phyloP scores from a whole-genome alignment of 2,113 vertebrate species.

The Cochlearius cochlearius region DNA sequence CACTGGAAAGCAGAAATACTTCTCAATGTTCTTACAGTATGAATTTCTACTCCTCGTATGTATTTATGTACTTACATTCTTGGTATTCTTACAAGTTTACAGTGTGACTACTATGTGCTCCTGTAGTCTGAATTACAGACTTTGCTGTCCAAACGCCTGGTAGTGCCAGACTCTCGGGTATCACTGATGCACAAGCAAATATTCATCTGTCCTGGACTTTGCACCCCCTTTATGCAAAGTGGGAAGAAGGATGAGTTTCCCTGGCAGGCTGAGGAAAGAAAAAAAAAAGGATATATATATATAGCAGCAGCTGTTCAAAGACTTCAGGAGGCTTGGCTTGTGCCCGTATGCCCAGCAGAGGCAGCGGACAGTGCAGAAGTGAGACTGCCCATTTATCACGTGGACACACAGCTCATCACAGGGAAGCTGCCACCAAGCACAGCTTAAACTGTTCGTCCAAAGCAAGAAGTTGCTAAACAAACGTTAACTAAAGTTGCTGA shows the following conservation, averaged over 20 bases:
- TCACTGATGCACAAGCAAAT: neutral
- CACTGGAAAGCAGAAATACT: neutral
- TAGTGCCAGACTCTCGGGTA: neutral
- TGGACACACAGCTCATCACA: neutral
- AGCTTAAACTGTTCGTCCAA: neutral
- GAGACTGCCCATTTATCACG: neutral
- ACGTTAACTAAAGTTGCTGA: conserved; percentile 20
- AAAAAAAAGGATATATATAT: neutral
- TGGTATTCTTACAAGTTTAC: neutral
- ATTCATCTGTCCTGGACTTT: neutral
- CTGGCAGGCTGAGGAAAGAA: neutral
- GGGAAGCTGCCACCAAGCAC: neutral
- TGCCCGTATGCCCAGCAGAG: conserved; percentile 6
- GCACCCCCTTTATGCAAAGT: neutral
- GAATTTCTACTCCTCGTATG: neutral
- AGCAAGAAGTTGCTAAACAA: neutral
- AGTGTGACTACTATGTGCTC: neutral
- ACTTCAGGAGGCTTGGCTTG: conserved; percentile 25
- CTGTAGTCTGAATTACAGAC: neutral
- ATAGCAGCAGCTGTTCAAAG: conserved; percentile 44
- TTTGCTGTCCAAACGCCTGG: neutral
- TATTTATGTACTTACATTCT: neutral
- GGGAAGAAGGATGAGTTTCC: neutral
- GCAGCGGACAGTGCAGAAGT: neutral
- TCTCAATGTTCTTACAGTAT: neutral